Evolutionary conservation across 2,113 vertebrate species (phyloP), one percentile per base, ranked within the genome.

Genomic region (Vicugna pacos): DNA sequence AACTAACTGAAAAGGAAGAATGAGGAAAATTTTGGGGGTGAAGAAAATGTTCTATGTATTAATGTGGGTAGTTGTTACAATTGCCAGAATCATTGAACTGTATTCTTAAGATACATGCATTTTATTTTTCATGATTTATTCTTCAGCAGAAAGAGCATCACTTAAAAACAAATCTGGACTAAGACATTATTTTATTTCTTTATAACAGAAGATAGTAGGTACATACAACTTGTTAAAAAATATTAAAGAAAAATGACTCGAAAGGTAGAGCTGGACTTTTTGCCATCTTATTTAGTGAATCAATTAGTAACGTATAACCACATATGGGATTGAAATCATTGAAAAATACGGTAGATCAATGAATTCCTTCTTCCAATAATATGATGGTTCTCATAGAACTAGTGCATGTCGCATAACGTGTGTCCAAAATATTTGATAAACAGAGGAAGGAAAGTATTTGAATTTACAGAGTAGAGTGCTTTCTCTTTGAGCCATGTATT

Each of bases 141-240:
- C 8, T 3, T 85, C 67, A 75, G 64, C 5, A 56, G 65, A 81
- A 93, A 50, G 32, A 62, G 32, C 20, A 67, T 69, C 15, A 77
- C 17, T 88, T 83, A 42, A 85, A 70, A 93, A 86, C 30, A 94
- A 82, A 72, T 79, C 38, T 92, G 76, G 58, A 72, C 16, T 48
- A n/a, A 79, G 9, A 83, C 17, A 54, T 69, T 76, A 48, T 42
- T 79, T 64, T 46, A 30, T 69, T 56, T 64, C 65, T 72, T 60
- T 77, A 75, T 56, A 38, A 76, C 9, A 86, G 38, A 75, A 87
- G 28, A 60, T 20, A 60, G 20, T 26, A n/a, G 42, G 2, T 20
- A 30, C 2, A 38, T 19, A 38, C 6, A 42, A 42, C 35, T 73
- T 85, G 6, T 62, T 54, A 30, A 69, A 72, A 79, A 60, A 83